Percentiles rank a stretch among this genome's conserved stretches.
These are phyloP conservation scores for Tortrix viridana DNA, from an alignment of 2,888 invertebrate species.

Conservation along the genomic window DNA sequence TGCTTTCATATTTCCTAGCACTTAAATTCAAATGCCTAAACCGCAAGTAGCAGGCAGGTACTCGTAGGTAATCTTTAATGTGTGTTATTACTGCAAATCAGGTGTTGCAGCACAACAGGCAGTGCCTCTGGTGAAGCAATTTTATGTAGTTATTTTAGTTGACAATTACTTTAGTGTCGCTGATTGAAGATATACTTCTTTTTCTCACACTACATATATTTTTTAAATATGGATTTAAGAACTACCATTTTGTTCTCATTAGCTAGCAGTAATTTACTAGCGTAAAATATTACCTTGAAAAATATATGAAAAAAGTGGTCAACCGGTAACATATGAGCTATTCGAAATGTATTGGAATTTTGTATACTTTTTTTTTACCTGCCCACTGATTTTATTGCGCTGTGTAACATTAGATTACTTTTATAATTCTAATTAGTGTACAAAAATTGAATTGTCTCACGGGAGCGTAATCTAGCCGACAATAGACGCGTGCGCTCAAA, in stretches of 20 bases:
- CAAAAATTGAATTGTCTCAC: conserved; percentile 39
- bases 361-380: neutral
- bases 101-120: conserved; percentile 6
- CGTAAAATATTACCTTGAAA: neutral
- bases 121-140: conserved; percentile 2
- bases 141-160: conserved; percentile 1
- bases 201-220: neutral
- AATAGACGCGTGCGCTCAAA: conserved; percentile 44
- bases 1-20: conserved; percentile 36
- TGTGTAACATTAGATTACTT: conserved; percentile 3
- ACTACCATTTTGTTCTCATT: neutral
- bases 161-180: neutral
- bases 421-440: conserved; percentile 4
- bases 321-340: neutral
- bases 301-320: conserved; percentile 1
- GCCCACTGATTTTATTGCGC: no score
- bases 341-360: neutral
- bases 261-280: neutral
- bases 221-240: no score
- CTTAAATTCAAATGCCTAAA: conserved; percentile 28
- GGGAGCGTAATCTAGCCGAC: conserved; percentile 41
- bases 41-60: conserved; percentile 18
- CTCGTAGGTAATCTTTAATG: conserved; percentile 22
- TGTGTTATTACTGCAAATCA: conserved; percentile 16
- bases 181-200: neutral